phyloP scores from a whole-genome alignment of 2,888 invertebrate species.

The Callinectes sapidus region DNA sequence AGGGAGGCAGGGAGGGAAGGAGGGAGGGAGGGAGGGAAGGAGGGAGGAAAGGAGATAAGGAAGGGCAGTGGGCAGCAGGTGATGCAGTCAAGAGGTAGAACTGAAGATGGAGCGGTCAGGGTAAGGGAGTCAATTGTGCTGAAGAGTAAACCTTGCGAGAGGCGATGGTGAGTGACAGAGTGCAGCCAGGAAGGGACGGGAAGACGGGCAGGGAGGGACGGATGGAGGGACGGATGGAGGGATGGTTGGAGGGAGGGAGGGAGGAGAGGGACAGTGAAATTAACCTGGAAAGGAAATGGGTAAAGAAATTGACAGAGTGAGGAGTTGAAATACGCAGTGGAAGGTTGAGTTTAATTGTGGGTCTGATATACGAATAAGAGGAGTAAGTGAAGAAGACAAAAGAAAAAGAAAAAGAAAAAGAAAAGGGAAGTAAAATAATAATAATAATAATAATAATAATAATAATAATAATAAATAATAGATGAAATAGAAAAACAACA shows the following conservation, averaged over 20 bases:
- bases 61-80: not conserved
- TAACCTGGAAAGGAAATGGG: not conserved
- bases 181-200: not conserved
- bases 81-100: not conserved
- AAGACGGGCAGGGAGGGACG: not conserved
- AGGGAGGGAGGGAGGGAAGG: not conserved
- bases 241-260: no score
- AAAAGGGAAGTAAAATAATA: no score
- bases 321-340: not conserved
- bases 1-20: not conserved
- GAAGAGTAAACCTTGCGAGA: constrained; percentile 3
- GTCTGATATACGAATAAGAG: not conserved
- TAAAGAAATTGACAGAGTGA: not conserved
- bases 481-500: no score
- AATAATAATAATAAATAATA: no score
- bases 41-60: not conserved
- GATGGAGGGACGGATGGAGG: not conserved
- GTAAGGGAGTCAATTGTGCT: constrained; percentile 9
- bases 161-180: constrained; percentile 34
- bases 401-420: not conserved
- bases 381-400: not conserved
- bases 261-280: constrained; percentile 14
- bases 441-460: no score
- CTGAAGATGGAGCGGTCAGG: not conserved
- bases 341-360: not conserved